Percentiles rank a stretch among this genome's conserved stretches.
Conservation (phyloP, 2,888 invertebrate species). For the Polydrusus pterygomalis region DNA sequence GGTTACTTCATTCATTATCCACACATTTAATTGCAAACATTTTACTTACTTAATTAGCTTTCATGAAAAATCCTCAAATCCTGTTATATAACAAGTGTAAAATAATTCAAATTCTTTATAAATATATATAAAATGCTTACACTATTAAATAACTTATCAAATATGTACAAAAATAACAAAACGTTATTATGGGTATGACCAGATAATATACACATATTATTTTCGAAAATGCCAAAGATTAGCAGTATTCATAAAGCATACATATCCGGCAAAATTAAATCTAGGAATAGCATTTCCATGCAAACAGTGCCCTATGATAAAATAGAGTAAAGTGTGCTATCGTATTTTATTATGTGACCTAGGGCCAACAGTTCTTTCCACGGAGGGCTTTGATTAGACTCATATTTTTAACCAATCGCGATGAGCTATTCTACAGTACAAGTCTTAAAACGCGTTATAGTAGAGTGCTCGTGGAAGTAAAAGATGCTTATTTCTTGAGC, state of each 20-base stretch:
- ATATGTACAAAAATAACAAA: slow-evolving; percentile 61
- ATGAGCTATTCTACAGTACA: too few species aligned
- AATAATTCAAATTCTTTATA: slow-evolving; percentile 53
- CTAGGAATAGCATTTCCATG: too few species aligned
- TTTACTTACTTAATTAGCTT: slow-evolving; percentile 19
- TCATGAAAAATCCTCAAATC: slow-evolving; percentile 21
- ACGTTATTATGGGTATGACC: slow-evolving; percentile 60
- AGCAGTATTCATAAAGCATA: slow-evolving; percentile 2
- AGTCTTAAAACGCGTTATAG: too few species aligned
- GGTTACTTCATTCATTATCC: slow-evolving; percentile 7
- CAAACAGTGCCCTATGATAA: too few species aligned
- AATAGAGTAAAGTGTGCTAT: too few species aligned
- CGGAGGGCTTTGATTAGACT: too few species aligned
- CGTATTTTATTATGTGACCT: too few species aligned
- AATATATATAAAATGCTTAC: slow-evolving; percentile 55
- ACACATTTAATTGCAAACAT: slow-evolving; percentile 20
- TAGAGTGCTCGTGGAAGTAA: too few species aligned
- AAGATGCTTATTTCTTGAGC: too few species aligned
- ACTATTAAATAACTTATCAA: slow-evolving; percentile 60
- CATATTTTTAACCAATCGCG: too few species aligned
- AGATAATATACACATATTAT: slow-evolving; percentile 58
- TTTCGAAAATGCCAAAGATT: slow-evolving; percentile 42
- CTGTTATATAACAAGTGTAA: slow-evolving; percentile 15
- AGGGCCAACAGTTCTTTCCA: neutral
- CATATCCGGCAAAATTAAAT: neutral